Percentiles rank a stretch among this genome's conserved stretches.
These are phyloP conservation scores for Diplogasteroides magnus DNA, from an alignment of 1,140 invertebrate species.

Conservation along the genomic window DNA sequence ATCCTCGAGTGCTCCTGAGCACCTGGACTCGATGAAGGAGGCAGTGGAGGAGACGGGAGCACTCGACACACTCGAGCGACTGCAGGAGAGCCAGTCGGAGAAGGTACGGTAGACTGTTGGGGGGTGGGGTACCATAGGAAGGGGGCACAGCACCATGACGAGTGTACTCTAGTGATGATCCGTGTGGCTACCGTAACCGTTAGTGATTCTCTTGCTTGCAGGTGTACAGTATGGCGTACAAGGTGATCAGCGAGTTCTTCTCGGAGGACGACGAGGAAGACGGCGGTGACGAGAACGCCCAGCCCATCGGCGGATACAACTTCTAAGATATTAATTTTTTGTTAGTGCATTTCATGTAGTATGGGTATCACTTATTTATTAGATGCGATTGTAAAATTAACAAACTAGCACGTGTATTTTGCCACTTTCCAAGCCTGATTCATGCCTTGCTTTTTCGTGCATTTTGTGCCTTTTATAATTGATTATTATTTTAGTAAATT, in stretches of 20 bases:
- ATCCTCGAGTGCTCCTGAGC: slow-evolving; percentile 1
- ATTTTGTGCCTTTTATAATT: too few species aligned
- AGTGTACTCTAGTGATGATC: too few species aligned
- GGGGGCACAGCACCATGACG: too few species aligned
- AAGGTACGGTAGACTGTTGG: slow-evolving; percentile 4
- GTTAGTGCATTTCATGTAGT: too few species aligned
- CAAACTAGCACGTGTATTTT: too few species aligned
- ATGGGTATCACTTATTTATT: too few species aligned
- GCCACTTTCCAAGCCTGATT: not conserved
- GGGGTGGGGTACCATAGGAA: not conserved
- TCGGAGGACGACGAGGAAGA: slow-evolving; percentile 8
- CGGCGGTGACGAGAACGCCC: not conserved
- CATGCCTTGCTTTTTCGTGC: not conserved
- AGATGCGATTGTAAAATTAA: too few species aligned
- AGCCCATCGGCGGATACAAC: not conserved
- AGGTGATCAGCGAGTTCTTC: slow-evolving; percentile 19
- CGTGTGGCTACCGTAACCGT: too few species aligned
- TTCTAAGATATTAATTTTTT: slow-evolving; percentile 9
- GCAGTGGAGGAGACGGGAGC: slow-evolving; percentile 82
- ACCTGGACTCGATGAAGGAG: slow-evolving; percentile 72
- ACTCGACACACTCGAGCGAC: slow-evolving; percentile 61
- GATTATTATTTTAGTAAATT: not conserved
- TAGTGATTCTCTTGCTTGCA: not conserved
- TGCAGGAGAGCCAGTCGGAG: slow-evolving; percentile 24
- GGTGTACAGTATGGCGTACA: slow-evolving; percentile 18